Conservation (phyloP, 2,888 invertebrate genomes). For the Drosophila anomalata region DNA sequence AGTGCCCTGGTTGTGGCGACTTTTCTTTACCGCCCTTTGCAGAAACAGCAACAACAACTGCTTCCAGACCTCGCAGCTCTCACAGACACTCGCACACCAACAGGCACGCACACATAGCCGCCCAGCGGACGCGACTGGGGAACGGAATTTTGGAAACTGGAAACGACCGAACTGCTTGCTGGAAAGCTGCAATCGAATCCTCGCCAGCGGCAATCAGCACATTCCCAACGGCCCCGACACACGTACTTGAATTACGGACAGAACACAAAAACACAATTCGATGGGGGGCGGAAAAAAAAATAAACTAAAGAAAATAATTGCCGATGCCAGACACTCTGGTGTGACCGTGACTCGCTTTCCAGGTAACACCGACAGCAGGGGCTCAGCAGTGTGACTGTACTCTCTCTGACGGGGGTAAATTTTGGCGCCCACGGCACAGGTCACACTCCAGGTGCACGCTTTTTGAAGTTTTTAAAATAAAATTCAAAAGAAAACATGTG, state of each 20-base stretch:
- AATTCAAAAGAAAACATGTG: background rate
- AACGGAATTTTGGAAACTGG: conserved; percentile 17
- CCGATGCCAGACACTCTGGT: conserved; percentile 50
- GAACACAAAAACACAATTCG: conserved; percentile 49
- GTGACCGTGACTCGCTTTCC: conserved; percentile 1
- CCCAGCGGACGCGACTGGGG: conserved; percentile 46
- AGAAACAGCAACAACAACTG: conserved; percentile 40
- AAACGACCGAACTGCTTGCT: background rate
- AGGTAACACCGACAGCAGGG: background rate
- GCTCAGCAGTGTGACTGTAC: background rate
- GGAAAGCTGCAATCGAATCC: conserved; percentile 1
- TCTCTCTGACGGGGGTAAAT: background rate
- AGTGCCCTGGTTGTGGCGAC: conserved; percentile 2
- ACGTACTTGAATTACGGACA: conserved; percentile 15
- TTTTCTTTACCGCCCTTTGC: conserved; percentile 69
- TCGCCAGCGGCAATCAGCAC: conserved; percentile 9
- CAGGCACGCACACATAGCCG: conserved; percentile 43
- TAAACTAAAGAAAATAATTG: conserved; percentile 70
- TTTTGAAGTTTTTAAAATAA: no score
- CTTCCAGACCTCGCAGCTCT: conserved; percentile 40
- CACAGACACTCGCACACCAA: conserved; percentile 39
- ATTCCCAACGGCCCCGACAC: conserved; percentile 11
- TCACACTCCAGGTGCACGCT: background rate
- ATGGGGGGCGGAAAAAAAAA: conserved; percentile 65
- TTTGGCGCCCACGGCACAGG: background rate